Base-by-base conservation (phyloP, 2,888 invertebrate genomes). In the Chesias legatella region DNA sequence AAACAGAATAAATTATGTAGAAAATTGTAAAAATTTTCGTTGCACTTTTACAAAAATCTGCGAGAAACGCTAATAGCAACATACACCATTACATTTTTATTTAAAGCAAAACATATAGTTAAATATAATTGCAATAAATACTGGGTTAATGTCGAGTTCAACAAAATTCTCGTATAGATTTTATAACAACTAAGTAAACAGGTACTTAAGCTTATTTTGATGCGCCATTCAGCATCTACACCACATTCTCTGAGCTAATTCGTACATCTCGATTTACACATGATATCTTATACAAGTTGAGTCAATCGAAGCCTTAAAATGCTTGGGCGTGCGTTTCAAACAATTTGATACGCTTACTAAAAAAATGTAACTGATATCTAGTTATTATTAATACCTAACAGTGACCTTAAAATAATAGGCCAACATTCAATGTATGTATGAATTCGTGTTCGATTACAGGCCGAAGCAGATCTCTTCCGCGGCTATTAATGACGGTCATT, bases 21-120 rank as follows among this genome's bases (percentile, higher is more conserved):
- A 59, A 52, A 56, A 58, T 44, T 57, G 17, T 23, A 7, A 25
- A 17, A 64, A 60, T 71, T 60, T 74, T 80, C 80, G 80, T 79
- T 80, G 79, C 77, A 76, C n/a, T 63, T 64, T 65, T 36, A 72
- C 60, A 75, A 71, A 58, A 70, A 78, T 71, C 72, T 57, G 68
- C 64, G 64, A 67, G 56, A 56, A 58, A 32, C n/a, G 5, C 29
- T 21, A 21, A 8, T 33, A 33, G 33, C 30, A 29, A 26, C 7
- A 20, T 10, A 33, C 30, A 29, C 20, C 7, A 20, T 10, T n/a
- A 33, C 17, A 35, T 7, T 23, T 25, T 9, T n/a, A 21, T 3
- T 33, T 33, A 27, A 40, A 26, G 32, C 21, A 30, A 33, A 33
- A 32, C 25, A 23, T 13, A 28, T 32, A 27, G 29, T 13, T 31